Evolutionary conservation across 2,888 invertebrate species (phyloP), one percentile per base, ranked within the genome.

Genomic region (Hetaerina titia): DNA sequence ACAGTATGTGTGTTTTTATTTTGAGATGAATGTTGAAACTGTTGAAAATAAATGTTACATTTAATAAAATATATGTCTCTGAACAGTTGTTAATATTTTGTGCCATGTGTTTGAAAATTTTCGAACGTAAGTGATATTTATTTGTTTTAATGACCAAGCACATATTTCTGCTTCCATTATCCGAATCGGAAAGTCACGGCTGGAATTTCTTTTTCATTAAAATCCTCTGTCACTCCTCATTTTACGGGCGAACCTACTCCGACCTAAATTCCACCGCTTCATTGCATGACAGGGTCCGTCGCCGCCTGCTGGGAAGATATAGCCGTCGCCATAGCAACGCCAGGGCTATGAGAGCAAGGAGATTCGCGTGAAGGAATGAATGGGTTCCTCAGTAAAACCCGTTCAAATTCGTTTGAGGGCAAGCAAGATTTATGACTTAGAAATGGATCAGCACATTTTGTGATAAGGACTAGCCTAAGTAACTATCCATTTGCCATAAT

Each of bases 181-280:
- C 58, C 25, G 4, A 13, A 13, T 31, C 25, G 22, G 57, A 69
- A 74, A 92, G 57, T 69, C 69, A 69, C 8, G 56, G 69, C 2
- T 15, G 69, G 74, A 69, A 64, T 69, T 74, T 92, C 64, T 92
- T 92, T 92, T 92, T 92, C 92, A 92, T 92, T 92, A 92, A 45
- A 25, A 74, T 92, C 56, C 92, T 22, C 69, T 17, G 64, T 74
- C 92, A 69, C 69, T 57, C 92, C 56, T 57, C 69, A 31, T 31
- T 57, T 74, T 56, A n/a, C 45, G 56, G n/a, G 69, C 56, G 69
- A 74, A n/a, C 22, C 64, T 45, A 31, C 63, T 90, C 92, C 69
- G 92, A 74, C 92, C 92, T 92, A 92, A 92, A 92, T 92, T 69
- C 92, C 92, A 69, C 22, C 60, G 69, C 56, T 57, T 56, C 69